Evolutionary conservation across 2,888 invertebrate species (phyloP).

Genomic region (Pyrrhia umbra): DNA sequence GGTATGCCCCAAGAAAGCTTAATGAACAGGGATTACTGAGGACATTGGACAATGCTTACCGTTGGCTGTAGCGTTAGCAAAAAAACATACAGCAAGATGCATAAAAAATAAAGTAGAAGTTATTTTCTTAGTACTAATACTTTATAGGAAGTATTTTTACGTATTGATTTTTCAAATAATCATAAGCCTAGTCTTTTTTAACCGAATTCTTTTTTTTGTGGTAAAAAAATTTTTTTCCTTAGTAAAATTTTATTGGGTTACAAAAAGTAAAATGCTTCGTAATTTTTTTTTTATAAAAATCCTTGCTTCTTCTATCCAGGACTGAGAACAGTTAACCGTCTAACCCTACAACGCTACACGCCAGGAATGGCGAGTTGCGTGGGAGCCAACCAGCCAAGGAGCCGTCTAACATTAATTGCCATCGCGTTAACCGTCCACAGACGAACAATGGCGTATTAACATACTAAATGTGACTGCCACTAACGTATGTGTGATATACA

Average conservation of each 20-base stretch:
- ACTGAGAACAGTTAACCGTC: neutral
- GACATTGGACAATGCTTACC: conserved; percentile 41
- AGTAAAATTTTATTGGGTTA: too few species aligned
- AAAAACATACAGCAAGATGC: conserved; percentile 3
- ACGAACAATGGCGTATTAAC: conserved; percentile 69
- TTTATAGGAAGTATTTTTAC: too few species aligned
- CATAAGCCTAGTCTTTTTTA: too few species aligned
- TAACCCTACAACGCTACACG: conserved; percentile 43
- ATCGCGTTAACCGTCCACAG: conserved; percentile 61
- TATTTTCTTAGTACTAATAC: too few species aligned
- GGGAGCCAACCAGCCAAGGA: conserved; percentile 45
- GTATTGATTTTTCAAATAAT: too few species aligned
- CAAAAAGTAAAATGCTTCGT: too few species aligned
- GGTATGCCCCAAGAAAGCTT: conserved; percentile 49
- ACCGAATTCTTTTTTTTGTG: too few species aligned
- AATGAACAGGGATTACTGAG: conserved; percentile 50
- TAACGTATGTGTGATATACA: conserved; percentile 53
- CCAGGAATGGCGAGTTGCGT: conserved; percentile 61
- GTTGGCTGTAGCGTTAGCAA: conserved; percentile 40
- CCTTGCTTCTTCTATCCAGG: too few species aligned
- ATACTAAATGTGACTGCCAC: conserved; percentile 56
- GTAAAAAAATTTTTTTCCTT: too few species aligned
- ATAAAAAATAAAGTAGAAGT: neutral
- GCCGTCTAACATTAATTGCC: conserved; percentile 61
- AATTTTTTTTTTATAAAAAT: too few species aligned